phyloP scores from a whole-genome alignment of 2,797 vertebrate genomes.

The Myotis vivesi region DNA sequence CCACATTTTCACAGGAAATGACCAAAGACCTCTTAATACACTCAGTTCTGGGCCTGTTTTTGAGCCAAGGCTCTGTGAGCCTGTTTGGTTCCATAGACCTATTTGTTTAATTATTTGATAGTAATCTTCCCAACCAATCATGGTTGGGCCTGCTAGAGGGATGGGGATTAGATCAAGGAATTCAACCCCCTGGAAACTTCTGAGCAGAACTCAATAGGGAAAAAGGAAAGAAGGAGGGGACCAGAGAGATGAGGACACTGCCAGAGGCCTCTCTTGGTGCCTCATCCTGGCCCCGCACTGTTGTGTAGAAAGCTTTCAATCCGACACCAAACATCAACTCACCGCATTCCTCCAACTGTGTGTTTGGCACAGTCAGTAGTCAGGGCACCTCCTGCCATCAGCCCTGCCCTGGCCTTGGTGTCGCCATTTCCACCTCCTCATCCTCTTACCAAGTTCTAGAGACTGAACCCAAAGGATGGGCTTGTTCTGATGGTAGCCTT shows the following conservation, averaged over 20 bases:
- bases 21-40: not conserved
- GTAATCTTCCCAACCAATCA: not conserved
- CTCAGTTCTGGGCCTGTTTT: not conserved
- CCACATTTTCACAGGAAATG: not conserved
- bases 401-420: not conserved
- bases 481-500: not conserved
- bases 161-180: not conserved
- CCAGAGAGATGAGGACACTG: not conserved
- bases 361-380: not conserved
- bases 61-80: not conserved
- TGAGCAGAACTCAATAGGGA: not conserved
- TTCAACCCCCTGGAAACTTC: not conserved
- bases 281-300: not conserved
- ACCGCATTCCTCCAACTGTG: not conserved
- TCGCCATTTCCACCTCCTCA: not conserved
- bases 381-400: not conserved
- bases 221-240: not conserved
- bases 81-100: not conserved
- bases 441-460: not conserved
- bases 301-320: not conserved
- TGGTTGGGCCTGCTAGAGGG: not conserved
- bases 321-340: not conserved
- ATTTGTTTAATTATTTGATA: slow-evolving; percentile 1
- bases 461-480: not conserved
- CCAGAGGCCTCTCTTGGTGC: not conserved